Evolutionary conservation across 1,140 invertebrate species (phyloP), one percentile per base, ranked within the genome.

Genomic region (Pseudomyrmex gracilis): DNA sequence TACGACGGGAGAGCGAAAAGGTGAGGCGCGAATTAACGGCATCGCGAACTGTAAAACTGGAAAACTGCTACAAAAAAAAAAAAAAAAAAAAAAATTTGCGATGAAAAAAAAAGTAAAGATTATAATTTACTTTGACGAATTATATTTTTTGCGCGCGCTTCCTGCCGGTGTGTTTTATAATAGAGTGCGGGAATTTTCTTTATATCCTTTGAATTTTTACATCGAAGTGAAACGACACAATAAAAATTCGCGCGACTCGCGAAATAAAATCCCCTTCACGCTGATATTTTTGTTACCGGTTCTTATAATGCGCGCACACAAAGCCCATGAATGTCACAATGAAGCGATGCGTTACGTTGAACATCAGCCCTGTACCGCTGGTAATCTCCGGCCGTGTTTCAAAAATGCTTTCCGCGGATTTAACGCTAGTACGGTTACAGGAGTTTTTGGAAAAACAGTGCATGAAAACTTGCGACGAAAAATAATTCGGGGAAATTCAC

Each of bases 321-420:
- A 15, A 64, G 22, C 13, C 12, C 8, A 43, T 43, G 34, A 57
- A 45, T 77, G 45, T 68, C 34, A 78, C 34, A 20, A 9, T 78
- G 51, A 68, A 17, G 51, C 34, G 20, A 68, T 68, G 34, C 64
- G 51, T 68, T 78, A 47, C 51, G 51, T 20, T 78, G 74, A 77
- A 49, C 51, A 55, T 49, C 17, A 68, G 57, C 51, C 51, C 49
- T 61, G 49, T 49, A 47, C 20, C 20, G 13, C 12, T 66, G 24
- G 51, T 68, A 78, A 78, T 68, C 63, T 68, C 51, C 63, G 76
- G 64, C 13, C 20, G 7, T 78, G 45, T 58, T 70, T 70, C 20
- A 70, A 66, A 78, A 78, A 78, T 24, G 20, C 4, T 78, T 70
- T 57, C 34, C 10, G 34, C 2, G 64, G 17, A 47, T 78, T 78